Conservation (phyloP, 2,113 vertebrate genomes). For the Strigops habroptila region DNA sequence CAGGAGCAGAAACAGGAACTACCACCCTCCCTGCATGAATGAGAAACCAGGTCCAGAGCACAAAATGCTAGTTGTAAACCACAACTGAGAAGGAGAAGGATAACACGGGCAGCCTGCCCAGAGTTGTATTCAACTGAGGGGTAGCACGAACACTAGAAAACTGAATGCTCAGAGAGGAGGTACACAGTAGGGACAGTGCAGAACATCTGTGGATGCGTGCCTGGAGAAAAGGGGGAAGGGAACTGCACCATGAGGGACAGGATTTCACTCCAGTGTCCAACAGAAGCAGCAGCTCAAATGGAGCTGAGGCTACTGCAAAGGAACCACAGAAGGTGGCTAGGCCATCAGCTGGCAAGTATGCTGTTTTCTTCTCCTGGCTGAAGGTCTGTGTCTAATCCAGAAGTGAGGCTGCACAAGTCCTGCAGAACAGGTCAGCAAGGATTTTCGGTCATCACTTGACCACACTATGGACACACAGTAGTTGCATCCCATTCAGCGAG, state of each 20-base stretch:
- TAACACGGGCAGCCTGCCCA: background rate
- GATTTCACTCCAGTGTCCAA: background rate
- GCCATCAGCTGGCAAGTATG: background rate
- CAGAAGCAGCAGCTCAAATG: background rate
- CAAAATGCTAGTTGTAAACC: background rate
- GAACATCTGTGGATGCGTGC: background rate
- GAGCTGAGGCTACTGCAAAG: background rate
- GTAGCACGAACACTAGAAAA: background rate
- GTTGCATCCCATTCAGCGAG: background rate
- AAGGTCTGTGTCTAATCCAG: background rate
- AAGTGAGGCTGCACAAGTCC: background rate
- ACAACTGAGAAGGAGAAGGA: background rate
- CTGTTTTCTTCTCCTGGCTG: background rate
- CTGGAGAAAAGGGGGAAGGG: background rate
- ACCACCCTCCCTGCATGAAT: background rate
- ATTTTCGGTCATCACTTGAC: background rate
- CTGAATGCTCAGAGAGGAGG: background rate
- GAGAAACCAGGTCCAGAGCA: background rate
- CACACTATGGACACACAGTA: background rate
- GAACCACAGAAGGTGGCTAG: background rate
- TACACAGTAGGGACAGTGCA: accelerated
- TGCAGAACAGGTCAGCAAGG: background rate
- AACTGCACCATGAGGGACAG: background rate
- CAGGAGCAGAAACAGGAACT: background rate
- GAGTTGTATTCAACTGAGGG: background rate